phyloP scores from a whole-genome alignment of 2,888 invertebrate species.

The Drosophila macrothrix region DNA sequence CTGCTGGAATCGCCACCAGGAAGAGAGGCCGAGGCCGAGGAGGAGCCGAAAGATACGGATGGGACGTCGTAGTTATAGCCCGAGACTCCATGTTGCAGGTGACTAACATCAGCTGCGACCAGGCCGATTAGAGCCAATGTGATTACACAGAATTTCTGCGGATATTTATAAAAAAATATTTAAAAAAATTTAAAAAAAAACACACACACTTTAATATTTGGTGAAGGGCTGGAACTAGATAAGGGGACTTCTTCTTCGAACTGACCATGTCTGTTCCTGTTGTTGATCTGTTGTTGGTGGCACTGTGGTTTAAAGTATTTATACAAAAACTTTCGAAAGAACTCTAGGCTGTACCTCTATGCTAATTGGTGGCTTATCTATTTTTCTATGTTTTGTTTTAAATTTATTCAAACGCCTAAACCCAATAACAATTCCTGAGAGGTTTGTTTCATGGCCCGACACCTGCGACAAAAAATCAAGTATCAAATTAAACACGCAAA shows the following conservation, averaged over 20 bases:
- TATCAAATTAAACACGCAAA: not conserved
- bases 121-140: constrained; percentile 61
- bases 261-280: constrained; percentile 61
- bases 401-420: constrained; percentile 28
- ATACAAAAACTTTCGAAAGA: constrained; percentile 51
- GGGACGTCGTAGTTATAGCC: constrained; percentile 55
- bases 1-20: constrained; percentile 39
- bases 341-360: constrained; percentile 44
- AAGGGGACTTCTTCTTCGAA: constrained; percentile 18
- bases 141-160: constrained; percentile 65
- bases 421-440: constrained; percentile 34
- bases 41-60: constrained; percentile 12
- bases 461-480: constrained; percentile 12
- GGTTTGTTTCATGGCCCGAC: constrained; percentile 32
- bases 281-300: constrained; percentile 58
- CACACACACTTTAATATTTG: not conserved
- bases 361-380: constrained; percentile 71
- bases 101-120: constrained; percentile 76
- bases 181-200: not conserved
- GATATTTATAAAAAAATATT: not conserved
- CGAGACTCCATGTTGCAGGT: constrained; percentile 54
- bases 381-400: constrained; percentile 28
- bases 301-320: constrained; percentile 58
- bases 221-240: not conserved
- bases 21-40: constrained; percentile 16